These are phyloP conservation scores for Nothoprocta perdicaria DNA, from an alignment of 2,113 vertebrate species.

Conservation along the genomic window DNA sequence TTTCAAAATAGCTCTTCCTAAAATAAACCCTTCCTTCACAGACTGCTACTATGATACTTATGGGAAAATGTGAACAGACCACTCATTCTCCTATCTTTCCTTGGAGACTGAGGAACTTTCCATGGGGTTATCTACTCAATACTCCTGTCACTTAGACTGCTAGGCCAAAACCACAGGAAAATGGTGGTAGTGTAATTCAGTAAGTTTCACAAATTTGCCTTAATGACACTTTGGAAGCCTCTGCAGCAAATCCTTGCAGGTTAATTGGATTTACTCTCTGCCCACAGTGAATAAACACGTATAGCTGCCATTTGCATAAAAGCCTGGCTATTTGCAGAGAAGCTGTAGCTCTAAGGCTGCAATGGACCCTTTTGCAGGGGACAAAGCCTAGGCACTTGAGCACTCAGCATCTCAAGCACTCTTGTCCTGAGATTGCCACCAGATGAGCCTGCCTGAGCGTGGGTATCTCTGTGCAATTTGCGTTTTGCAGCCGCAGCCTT, in stretches of 20 bases:
- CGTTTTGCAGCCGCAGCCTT: rapidly evolving
- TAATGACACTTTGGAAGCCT: slow-evolving; percentile 35
- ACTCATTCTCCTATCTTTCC: slow-evolving; percentile 33
- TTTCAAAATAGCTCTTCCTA: slow-evolving; percentile 76
- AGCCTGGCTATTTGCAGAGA: not conserved
- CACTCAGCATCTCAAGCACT: rapidly evolving
- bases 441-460: not conserved
- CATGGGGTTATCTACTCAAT: slow-evolving; percentile 33
- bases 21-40: slow-evolving; percentile 73
- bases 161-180: slow-evolving; percentile 50
- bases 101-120: slow-evolving; percentile 49
- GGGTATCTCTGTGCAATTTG: not conserved
- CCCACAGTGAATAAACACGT: slow-evolving; percentile 49
- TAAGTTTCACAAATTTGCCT: slow-evolving; percentile 29
- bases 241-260: not conserved
- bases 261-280: slow-evolving; percentile 59
- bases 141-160: not conserved
- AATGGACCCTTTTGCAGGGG: not conserved
- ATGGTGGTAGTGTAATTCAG: slow-evolving; percentile 25
- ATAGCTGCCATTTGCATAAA: slow-evolving; percentile 33
- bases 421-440: not conserved
- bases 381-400: not conserved
- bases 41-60: slow-evolving; percentile 54
- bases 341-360: not conserved
- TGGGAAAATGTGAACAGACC: slow-evolving; percentile 54